phyloP scores from a whole-genome alignment of 2,113 vertebrate species.

The Nanorana parkeri region DNA sequence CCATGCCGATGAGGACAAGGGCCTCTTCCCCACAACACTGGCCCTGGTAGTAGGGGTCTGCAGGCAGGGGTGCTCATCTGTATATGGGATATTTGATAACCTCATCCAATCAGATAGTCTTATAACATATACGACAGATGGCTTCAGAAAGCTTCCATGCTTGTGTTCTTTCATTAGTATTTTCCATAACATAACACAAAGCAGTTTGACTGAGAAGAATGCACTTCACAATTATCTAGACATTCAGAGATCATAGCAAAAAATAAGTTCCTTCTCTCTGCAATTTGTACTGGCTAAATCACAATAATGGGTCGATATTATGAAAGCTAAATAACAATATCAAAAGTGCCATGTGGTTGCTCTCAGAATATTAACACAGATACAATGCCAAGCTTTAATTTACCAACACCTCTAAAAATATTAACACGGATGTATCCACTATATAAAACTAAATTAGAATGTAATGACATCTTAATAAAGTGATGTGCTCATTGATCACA shows the following conservation, averaged over 20 bases:
- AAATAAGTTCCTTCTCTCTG: not conserved
- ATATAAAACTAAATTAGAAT: constrained; percentile 73
- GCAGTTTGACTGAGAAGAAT: not conserved
- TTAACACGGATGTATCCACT: constrained; percentile 72
- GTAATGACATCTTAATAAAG: constrained; percentile 80
- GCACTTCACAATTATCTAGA: not conserved
- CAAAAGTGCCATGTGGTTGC: not conserved
- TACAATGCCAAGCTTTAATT: constrained; percentile 60
- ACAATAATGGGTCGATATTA: not conserved
- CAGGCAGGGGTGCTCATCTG: too few species aligned
- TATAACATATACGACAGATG: too few species aligned
- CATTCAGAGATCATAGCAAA: not conserved
- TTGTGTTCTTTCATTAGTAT: too few species aligned
- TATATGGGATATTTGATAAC: too few species aligned
- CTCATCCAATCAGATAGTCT: too few species aligned
- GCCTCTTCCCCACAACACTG: too few species aligned
- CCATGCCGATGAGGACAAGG: too few species aligned
- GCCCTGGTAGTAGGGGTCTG: too few species aligned
- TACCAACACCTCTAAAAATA: constrained; percentile 68
- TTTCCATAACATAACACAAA: not conserved
- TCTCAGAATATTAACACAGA: constrained; percentile 54
- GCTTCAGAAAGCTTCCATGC: too few species aligned
- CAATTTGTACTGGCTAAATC: not conserved
- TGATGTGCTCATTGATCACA: constrained; percentile 78
- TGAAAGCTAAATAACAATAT: not conserved